A percentile compares a stretch with the other conserved stretches of the same genome.
Evolutionary conservation across 2,113 vertebrate species (phyloP).

Genomic region (Taurulus bubalis): DNA sequence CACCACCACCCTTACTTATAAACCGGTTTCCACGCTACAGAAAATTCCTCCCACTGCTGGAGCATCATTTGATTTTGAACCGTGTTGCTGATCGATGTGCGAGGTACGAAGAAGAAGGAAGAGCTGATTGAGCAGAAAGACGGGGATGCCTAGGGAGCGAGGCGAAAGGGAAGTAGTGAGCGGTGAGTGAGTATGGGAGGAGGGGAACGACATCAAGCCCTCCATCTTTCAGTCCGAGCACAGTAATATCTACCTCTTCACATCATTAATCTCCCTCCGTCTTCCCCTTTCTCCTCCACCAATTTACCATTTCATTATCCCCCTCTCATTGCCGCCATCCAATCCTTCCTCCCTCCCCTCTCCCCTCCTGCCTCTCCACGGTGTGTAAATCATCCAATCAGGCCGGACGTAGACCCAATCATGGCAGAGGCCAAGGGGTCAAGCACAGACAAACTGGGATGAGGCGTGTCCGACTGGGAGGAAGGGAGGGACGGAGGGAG

Average conservation of each 20-base stretch:
- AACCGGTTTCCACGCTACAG: too few species aligned
- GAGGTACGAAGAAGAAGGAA: background rate
- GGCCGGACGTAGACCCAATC: slow-evolving; percentile 36
- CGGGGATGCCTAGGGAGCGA: slow-evolving; percentile 1
- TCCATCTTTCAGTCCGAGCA: slow-evolving; percentile 17
- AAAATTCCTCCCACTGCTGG: too few species aligned
- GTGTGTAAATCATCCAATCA: slow-evolving; percentile 58
- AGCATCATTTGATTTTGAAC: background rate
- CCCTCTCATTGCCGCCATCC: slow-evolving; percentile 17
- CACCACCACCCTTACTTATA: too few species aligned
- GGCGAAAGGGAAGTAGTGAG: slow-evolving; percentile 3
- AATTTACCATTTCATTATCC: slow-evolving; percentile 52
- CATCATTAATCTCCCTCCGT: slow-evolving; percentile 48
- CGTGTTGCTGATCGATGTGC: background rate
- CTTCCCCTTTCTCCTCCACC: slow-evolving; percentile 21
- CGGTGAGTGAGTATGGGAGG: slow-evolving; percentile 25
- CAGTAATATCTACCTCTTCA: slow-evolving; percentile 35
- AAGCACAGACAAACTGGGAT: slow-evolving; percentile 41
- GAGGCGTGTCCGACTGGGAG: slow-evolving; percentile 2
- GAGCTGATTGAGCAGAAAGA: background rate
- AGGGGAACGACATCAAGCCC: slow-evolving; percentile 12
- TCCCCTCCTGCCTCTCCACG: slow-evolving; percentile 12
- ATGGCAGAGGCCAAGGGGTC: slow-evolving; percentile 36
- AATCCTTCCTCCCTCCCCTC: background rate
- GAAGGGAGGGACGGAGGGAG: slow-evolving; percentile 6